Evolutionary conservation across 1,140 invertebrate genomes (phyloP), one percentile per base, ranked within the genome.

Genomic region (Pseudomyrmex gracilis): DNA sequence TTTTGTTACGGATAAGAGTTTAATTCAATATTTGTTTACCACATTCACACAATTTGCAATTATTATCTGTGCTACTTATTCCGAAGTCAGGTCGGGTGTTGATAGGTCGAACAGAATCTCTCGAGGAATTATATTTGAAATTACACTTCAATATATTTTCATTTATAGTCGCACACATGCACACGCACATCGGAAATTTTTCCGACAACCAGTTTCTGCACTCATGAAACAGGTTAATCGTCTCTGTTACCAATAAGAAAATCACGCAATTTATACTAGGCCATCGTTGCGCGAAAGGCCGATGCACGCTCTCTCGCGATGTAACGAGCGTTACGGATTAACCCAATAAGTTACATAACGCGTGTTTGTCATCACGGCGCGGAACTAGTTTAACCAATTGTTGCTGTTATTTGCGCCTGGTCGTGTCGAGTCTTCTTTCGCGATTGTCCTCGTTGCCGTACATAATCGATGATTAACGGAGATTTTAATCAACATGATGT

Each of bases 371-470:
- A 58, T 17, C 51, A 47, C 20, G 43, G 15, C 20, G 10, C 20
- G 15, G 49, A 55, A 84, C 64, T 70, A 82, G 67, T 80, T 84
- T 71, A 64, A 10, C 64, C 76, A 84, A 84, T 84, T 84, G 76
- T 84, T 64, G 58, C 74, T 67, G 61, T 78, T 83, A 77, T 84
- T 78, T 45, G 47, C 43, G 60, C 10, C 43, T 12, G 20, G 15
- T 13, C 2, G 70, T 22, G 20, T 43, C n/a, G 7, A 4, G 1
- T 51, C 8, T 15, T 64, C 7, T 49, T 66, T 45, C 55, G 1
- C 51, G 1, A n/a, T 22, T 43, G 60, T 22, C 12, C 60, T 82
- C 58, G 43, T 70, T 84, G 45, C 45, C 12, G 4, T 34, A 34
- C 34, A 34, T 45, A 84, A 84, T 51, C 45, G 61, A 10, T 74